Base-by-base conservation (phyloP, 2,113 vertebrate species). In the Cygnus atratus region DNA sequence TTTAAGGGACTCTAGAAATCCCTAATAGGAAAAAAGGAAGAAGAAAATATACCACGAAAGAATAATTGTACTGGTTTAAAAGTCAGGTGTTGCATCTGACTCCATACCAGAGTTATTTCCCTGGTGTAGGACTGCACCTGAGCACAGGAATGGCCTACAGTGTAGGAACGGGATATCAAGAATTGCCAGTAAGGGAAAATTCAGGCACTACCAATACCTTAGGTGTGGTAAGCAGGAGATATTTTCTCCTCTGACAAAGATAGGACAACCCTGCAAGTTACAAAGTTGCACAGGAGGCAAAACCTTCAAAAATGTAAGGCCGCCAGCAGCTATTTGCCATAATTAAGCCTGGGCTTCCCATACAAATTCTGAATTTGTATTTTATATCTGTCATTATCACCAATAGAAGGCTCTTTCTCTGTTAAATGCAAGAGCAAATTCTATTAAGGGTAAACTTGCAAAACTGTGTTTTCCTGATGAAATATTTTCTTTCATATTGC, bases 241-340 rank as follows among this genome's bases (percentile, higher is more conserved):
- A 57, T 67, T 58, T 94, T 90, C 33, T 87, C 43, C 10, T 94
- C 80, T 85, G 82, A 68, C 26, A 78, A 75, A 57, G 58, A 57
- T 13, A 90, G 70, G 44, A 24, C 12, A 81, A 73, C 26, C 14
- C 55, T 33, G 15, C 52, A 35, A 92, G 50, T 84, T 62, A 83
- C 37, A 76, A 81, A 91, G 43, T 76, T 89, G 46, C 67, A 90
- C 0, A 65, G 73, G 29, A 92, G 72, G 65, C 59, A 71, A 90
- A 84, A 59, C 41, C 67, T 93, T 93, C 72, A 57, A 80, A 88
- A 92, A 86, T 6, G 76, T 90, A 86, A 93, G 86, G 83, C 72
- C 90, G 68, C 72, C 72, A 92, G 66, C 48, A 87, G 63, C 63
- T 89, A 29, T 77, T 84, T 87, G 68, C 33, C 10, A 35, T 76